Conservation (phyloP, 2,888 invertebrate species). For the Cosmorhoe ocellata region DNA sequence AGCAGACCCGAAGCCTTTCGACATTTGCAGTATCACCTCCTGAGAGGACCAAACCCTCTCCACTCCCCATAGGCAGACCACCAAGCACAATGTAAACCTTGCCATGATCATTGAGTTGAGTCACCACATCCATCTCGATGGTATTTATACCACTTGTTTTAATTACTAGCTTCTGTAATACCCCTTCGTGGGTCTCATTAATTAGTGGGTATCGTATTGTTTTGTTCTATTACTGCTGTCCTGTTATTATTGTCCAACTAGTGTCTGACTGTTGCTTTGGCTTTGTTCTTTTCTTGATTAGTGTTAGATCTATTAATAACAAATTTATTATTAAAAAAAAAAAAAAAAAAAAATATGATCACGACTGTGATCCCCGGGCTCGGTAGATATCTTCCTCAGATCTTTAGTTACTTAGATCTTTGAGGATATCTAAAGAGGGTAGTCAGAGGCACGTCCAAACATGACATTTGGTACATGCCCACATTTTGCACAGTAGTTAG, state of each 20-base stretch:
- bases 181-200: background rate
- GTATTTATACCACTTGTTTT: conserved; percentile 9
- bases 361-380: no score
- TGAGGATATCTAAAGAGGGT: no score
- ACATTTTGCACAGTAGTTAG: no score
- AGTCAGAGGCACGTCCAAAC: no score
- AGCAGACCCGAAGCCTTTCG: conserved; percentile 52
- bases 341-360: no score
- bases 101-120: conserved; percentile 6
- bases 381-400: no score
- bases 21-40: conserved; percentile 60
- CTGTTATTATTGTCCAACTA: background rate
- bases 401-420: no score
- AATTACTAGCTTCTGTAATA: conserved; percentile 3
- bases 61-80: conserved; percentile 11
- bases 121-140: background rate
- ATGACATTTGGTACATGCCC: no score
- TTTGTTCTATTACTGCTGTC: background rate
- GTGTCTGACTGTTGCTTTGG: background rate
- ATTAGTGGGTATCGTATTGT: background rate
- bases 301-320: no score
- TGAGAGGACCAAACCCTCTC: conserved; percentile 41
- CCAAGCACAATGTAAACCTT: conserved; percentile 1
- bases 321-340: no score
- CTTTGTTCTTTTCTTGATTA: background rate